Evolutionary conservation across 2,113 vertebrate genomes (phyloP), one percentile per base, ranked within the genome.

Genomic region (Dendropsophus ebraccatus): DNA sequence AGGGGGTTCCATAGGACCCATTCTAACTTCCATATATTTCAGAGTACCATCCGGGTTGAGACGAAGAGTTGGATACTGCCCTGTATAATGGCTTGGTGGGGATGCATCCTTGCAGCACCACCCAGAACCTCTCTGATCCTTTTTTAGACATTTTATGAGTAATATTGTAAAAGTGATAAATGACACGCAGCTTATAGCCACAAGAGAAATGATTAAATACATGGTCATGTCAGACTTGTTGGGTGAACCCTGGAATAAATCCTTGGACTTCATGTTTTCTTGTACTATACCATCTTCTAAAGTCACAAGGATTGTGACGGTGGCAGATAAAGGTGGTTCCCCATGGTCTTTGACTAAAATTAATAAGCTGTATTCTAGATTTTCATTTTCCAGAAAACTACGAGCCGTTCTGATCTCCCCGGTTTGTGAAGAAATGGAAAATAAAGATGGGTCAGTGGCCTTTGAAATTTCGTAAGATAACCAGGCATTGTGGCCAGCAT

Each of bases 21-120:
- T 92, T 16, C 95, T 96, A 89, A 97, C 96, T 90, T 97, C 96
- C 94, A 97, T 95, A 91, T 97, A 97, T 90, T 96, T 96, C 52
- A 97, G 94, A 1, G 96, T 97, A 87, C 96, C 96, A 0, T 97
- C 96, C 8, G 95, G 92, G 91, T 73, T 96, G 88, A 97, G 92
- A 88, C 97, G 96, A 12, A 97, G 91, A 88, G 95, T 97, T 87
- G 95, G 96, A 87, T 95, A 94, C 76, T 96, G 95, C 86, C 93
- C 95, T 90, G 94, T 95, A 88, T 93, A 91, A 52, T 93, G 93
- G 81, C 88, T 87, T 47, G 92, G 92, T 5, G 92, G 90, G 0
- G 92, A 91, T 62, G 90, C 87, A 41, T 90, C 92, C 50, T 87
- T 89, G 89, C 93, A 90, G 90, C 95, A 97, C 84, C 88, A 92